phyloP scores from a whole-genome alignment of 2,113 vertebrate species.

The Raphicerus campestris region DNA sequence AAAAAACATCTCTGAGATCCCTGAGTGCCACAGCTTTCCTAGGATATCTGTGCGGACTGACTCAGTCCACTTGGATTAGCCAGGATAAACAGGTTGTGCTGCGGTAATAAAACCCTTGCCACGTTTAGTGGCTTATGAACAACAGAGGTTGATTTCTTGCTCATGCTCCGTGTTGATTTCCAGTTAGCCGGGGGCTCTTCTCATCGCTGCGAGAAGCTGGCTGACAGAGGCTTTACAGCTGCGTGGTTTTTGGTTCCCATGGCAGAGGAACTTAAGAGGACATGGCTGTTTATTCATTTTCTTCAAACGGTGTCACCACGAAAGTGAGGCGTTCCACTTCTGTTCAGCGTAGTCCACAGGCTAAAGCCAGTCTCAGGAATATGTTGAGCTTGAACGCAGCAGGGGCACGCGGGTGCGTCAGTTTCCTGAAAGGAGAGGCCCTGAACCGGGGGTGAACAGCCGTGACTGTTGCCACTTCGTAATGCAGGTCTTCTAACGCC shows the following conservation, averaged over 20 bases:
- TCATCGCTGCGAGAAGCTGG: background rate
- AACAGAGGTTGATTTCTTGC: background rate
- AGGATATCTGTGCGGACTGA: fast-evolving
- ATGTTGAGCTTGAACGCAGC: background rate
- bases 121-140: background rate
- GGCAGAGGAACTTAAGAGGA: background rate
- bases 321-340: background rate
- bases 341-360: background rate
- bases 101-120: background rate
- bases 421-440: background rate
- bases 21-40: background rate
- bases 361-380: background rate
- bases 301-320: background rate
- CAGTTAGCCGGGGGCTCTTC: background rate
- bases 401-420: fast-evolving
- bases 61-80: background rate
- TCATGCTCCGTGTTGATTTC: background rate
- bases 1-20: background rate
- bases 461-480: background rate
- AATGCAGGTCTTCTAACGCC: fast-evolving
- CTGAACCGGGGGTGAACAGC: background rate
- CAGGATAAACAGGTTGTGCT: background rate
- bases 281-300: background rate
- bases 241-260: background rate
- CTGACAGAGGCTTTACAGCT: background rate